Evolutionary conservation across 2,113 vertebrate genomes (phyloP).

Genomic region (Notechis scutatus): DNA sequence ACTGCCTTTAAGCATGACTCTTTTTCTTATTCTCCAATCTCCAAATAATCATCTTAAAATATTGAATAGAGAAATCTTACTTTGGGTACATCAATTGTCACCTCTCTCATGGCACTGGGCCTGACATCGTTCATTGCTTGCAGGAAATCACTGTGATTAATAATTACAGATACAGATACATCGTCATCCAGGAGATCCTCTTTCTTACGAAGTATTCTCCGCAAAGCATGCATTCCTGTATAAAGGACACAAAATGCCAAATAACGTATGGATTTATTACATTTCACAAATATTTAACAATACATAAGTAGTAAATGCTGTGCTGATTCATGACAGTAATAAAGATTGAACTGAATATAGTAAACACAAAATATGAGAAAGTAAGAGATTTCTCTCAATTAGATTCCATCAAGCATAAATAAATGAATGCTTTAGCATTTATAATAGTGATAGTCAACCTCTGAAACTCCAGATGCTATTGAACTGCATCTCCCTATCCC

Average conservation of each 20-base stretch:
- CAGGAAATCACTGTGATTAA: constrained; percentile 84
- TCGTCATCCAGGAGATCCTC: constrained; percentile 70
- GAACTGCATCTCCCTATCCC: background rate
- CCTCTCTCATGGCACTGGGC: constrained; percentile 98
- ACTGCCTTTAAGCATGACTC: background rate
- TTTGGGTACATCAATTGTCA: constrained; percentile 92
- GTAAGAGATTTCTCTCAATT: background rate
- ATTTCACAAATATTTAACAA: background rate
- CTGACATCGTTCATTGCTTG: constrained; percentile 86
- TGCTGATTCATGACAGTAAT: background rate
- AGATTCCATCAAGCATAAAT: background rate
- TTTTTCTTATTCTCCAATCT: background rate
- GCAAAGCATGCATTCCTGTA: constrained; percentile 82
- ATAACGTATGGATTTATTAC: background rate
- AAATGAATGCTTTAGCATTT: background rate
- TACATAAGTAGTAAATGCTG: background rate
- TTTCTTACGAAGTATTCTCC: constrained; percentile 70
- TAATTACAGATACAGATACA: constrained; percentile 74
- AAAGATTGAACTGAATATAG: background rate
- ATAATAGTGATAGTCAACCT: background rate
- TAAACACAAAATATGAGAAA: background rate
- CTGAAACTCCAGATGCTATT: background rate
- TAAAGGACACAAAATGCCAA: constrained; percentile 33
- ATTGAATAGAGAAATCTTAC: constrained; percentile 66
- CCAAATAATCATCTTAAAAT: background rate